These are phyloP conservation scores for Tuta absoluta DNA, from an alignment of 2,888 invertebrate species.

Conservation along the genomic window DNA sequence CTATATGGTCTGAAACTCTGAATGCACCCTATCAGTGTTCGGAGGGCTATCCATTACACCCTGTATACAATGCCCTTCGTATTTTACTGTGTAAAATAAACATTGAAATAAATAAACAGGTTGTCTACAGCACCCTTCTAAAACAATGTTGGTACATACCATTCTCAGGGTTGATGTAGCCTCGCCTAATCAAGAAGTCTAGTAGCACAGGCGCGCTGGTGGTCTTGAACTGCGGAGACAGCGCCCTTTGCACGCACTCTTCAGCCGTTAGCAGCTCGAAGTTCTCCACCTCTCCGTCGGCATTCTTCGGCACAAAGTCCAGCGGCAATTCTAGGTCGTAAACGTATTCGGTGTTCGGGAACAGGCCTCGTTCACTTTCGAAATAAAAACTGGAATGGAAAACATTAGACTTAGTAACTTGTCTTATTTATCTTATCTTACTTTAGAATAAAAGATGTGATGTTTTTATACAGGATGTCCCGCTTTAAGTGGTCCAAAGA, in stretches of 20 bases:
- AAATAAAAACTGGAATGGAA: slow-evolving; percentile 87
- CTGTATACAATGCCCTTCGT: too few species aligned
- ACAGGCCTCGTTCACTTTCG: slow-evolving; percentile 95
- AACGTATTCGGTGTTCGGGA: slow-evolving; percentile 96
- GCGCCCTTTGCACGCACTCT: slow-evolving; percentile 90
- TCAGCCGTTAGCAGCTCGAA: slow-evolving; percentile 93
- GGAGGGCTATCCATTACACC: too few species aligned
- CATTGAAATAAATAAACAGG: too few species aligned
- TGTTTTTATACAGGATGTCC: too few species aligned
- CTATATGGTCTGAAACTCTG: too few species aligned
- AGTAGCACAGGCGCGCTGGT: slow-evolving; percentile 95
- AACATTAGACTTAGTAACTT: not conserved
- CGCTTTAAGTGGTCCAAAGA: too few species aligned
- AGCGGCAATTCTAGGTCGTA: slow-evolving; percentile 95
- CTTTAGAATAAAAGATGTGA: too few species aligned
- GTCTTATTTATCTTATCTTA: too few species aligned
- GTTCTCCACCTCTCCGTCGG: slow-evolving; percentile 96
- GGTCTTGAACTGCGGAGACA: slow-evolving; percentile 93
- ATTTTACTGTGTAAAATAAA: too few species aligned
- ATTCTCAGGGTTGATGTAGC: slow-evolving; percentile 93
- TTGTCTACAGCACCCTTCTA: too few species aligned
- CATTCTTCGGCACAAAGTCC: slow-evolving; percentile 95
- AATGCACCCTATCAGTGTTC: too few species aligned
- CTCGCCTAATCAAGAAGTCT: slow-evolving; percentile 96
- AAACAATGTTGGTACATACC: too few species aligned